Evolutionary conservation across 2,888 invertebrate genomes (phyloP).

Genomic region (Hemistola chrysoprasaria): DNA sequence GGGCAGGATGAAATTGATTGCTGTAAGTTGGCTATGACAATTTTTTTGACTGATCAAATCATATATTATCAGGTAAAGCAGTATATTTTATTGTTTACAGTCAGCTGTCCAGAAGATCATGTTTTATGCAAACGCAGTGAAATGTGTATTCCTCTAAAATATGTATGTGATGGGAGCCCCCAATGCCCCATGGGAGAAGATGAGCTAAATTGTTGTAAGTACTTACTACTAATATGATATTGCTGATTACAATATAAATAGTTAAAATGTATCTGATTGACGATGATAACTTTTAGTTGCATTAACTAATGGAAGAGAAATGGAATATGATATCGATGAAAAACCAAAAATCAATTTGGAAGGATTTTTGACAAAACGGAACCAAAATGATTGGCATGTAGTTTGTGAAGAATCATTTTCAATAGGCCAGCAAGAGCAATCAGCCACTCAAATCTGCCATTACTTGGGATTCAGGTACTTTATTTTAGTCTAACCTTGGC

Average conservation of each 20-base stretch:
- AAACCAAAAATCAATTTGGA: conserved; percentile 82
- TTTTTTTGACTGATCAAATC: too few relatives aligned
- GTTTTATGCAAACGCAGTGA: conserved; percentile 85
- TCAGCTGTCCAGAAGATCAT: conserved; percentile 78
- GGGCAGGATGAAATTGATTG: conserved; percentile 89
- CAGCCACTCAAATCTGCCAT: conserved; percentile 83
- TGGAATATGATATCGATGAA: conserved; percentile 82
- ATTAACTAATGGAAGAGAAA: conserved; percentile 84
- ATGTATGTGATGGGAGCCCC: conserved; percentile 84
- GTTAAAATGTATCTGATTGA: conserved; percentile 5
- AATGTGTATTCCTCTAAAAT: conserved; percentile 82
- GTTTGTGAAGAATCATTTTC: conserved; percentile 81
- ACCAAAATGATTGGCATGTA: conserved; percentile 85
- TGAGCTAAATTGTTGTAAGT: conserved; percentile 90
- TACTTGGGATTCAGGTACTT: conserved; percentile 85
- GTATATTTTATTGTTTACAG: conserved; percentile 56
- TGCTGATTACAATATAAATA: too few relatives aligned
- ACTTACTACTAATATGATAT: conserved; percentile 1
- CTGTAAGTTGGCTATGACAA: conserved; percentile 84
- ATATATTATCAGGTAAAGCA: too few relatives aligned
- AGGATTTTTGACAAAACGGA: conserved; percentile 85
- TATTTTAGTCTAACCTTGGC: too few relatives aligned
- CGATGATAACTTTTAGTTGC: conserved; percentile 77
- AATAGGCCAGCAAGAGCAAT: conserved; percentile 63
- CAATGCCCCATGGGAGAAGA: conserved; percentile 89